Base-by-base conservation (phyloP, 2,797 vertebrate species). In the Helicolenus hilgendorfi region DNA sequence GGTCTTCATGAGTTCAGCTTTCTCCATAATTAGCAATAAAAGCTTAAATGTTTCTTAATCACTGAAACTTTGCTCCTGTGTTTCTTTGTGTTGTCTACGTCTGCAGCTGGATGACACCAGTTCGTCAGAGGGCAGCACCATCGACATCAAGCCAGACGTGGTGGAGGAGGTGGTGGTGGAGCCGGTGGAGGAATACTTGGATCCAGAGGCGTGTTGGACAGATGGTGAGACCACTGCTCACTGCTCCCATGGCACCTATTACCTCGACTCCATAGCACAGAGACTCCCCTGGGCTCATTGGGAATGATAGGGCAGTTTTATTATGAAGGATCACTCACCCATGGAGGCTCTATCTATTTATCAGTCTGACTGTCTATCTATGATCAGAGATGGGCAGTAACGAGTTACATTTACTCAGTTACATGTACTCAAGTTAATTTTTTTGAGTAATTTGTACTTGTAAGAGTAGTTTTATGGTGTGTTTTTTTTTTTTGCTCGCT, bases 91-190 rank as follows among this genome's bases (percentile, higher is more conserved):
- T 14, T 7, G 4, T 91, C 49, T 94, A 18, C 29, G 4, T 78
- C 55, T 79, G 81, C 94, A 99, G 99, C 97, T 99, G 41, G 98
- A 99, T 49, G 98, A 99, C 14, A 99, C 97, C 83, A 99, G 99
- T 92, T 99, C 99, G 7, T 99, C 99, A 0, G 99, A 99, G 91
- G 99, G 99, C 64, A 99, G 99, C 93, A 99, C 99, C 86, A 99
- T 99, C 0, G 99, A 99, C 77, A 99, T 99, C 78, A 99, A 99
- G 84, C 99, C 98, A 15, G 99, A 99, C 82, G 97, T 97, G 35
- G 99, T 98, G 81, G 99, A 99, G 77, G 99, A 98, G 38, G 98
- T 98, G 81, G 98, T 99, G 3, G 98, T 99, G 94, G 99, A 99
- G 75, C 96, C 98, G 1, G 98, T 99, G 0, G 99, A 99, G 93